Evolutionary conservation across 2,888 invertebrate genomes (phyloP).

Genomic region (Ennomos quercinarius): DNA sequence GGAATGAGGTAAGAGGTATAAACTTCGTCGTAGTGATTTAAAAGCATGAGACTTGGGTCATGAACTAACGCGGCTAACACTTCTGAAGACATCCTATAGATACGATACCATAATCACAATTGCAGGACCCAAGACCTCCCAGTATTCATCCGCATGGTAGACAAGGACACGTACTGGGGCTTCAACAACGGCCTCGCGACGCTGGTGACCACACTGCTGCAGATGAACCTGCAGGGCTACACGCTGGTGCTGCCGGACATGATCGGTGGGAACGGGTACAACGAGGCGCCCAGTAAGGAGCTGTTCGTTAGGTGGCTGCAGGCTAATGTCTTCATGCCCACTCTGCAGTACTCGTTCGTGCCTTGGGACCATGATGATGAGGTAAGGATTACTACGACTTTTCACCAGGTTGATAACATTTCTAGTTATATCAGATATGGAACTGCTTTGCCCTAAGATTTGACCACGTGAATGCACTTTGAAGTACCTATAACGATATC

Average conservation of each 20-base stretch:
- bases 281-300: conserved; percentile 84
- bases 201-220: conserved; percentile 89
- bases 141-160: conserved; percentile 91
- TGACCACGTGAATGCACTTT: too few species aligned
- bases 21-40: too few species aligned
- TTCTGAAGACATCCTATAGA: too few species aligned
- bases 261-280: conserved; percentile 89
- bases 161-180: conserved; percentile 90
- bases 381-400: conserved; percentile 47
- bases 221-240: conserved; percentile 88
- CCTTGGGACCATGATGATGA: conserved; percentile 92
- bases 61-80: too few species aligned
- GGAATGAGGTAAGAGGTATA: conserved; percentile 83
- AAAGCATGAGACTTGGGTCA: too few species aligned
- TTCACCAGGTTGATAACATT: too few species aligned
- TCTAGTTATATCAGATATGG: too few species aligned
- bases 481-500: too few species aligned
- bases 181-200: conserved; percentile 89
- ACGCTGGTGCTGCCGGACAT: conserved; percentile 91
- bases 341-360: conserved; percentile 91
- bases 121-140: conserved; percentile 88
- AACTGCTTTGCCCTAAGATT: too few species aligned
- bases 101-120: conserved; percentile 20
- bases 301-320: conserved; percentile 92
- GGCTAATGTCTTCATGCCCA: conserved; percentile 91